A percentile compares a stretch with the other conserved stretches of the same genome.
These are phyloP conservation scores for Cephalophus harveyi DNA, from an alignment of 2,113 vertebrate genomes.

Conservation along the genomic window DNA sequence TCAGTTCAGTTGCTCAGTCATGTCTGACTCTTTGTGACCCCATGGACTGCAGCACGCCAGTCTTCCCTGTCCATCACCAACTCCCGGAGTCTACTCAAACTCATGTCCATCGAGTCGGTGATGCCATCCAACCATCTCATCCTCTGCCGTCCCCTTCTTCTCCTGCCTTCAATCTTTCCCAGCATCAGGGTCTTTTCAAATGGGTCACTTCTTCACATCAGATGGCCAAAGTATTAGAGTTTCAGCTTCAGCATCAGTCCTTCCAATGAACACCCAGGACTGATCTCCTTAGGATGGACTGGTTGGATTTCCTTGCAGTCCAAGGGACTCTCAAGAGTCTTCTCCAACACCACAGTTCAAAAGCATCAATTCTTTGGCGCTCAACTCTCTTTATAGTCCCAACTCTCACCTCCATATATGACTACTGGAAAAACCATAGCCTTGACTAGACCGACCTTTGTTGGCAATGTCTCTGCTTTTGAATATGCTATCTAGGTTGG, in stretches of 20 bases:
- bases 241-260: background rate
- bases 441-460: too few relatives aligned
- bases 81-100: background rate
- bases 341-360: background rate
- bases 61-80: background rate
- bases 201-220: background rate
- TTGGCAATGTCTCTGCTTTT: too few relatives aligned
- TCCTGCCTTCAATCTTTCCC: background rate
- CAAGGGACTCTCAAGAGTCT: background rate
- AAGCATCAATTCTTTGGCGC: background rate
- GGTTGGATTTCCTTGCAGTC: background rate
- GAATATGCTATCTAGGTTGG: too few relatives aligned
- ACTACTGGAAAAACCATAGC: too few relatives aligned
- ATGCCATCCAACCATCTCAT: background rate
- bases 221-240: background rate
- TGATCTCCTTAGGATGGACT: background rate
- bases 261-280: background rate
- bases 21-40: background rate
- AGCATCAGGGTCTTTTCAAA: background rate
- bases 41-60: background rate
- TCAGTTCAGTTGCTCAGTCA: background rate
- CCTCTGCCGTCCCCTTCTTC: accelerated
- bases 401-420: too few relatives aligned
- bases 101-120: background rate
- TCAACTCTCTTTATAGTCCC: background rate